phyloP scores from a whole-genome alignment of 2,888 invertebrate species.

The Acheta domesticus region DNA sequence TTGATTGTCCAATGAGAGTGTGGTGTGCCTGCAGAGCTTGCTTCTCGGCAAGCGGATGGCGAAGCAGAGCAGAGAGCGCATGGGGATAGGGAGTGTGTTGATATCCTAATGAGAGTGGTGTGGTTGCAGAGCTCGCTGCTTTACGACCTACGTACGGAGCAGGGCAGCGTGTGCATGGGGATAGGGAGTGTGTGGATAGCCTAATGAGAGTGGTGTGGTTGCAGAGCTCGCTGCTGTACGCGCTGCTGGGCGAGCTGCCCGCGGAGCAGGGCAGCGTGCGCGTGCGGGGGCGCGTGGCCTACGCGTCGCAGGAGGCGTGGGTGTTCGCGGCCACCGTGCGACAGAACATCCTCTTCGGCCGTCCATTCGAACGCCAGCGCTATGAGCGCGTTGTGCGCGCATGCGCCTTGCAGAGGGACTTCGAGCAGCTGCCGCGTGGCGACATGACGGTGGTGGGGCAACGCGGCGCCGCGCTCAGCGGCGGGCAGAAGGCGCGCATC shows the following conservation, averaged over 20 bases:
- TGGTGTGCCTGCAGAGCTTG: slow-evolving; percentile 52
- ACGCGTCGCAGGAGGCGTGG: slow-evolving; percentile 85
- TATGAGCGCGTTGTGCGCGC: slow-evolving; percentile 55
- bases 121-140: slow-evolving; percentile 56
- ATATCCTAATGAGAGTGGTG: no score
- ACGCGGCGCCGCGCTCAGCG: slow-evolving; percentile 74
- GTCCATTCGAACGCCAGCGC: slow-evolving; percentile 57
- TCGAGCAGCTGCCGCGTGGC: slow-evolving; percentile 69
- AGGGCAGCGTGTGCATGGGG: no score
- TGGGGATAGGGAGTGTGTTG: slow-evolving; percentile 41
- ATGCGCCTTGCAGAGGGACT: slow-evolving; percentile 65
- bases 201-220: no score
- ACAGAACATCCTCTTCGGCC: slow-evolving; percentile 84
- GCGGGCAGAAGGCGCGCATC: slow-evolving; percentile 79
- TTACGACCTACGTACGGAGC: no score
- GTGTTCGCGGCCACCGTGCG: slow-evolving; percentile 69
- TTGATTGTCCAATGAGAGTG: no score
- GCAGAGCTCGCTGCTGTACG: slow-evolving; percentile 50
- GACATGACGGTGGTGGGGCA: slow-evolving; percentile 79
- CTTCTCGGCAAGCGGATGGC: slow-evolving; percentile 72
- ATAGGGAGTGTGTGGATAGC: no score
- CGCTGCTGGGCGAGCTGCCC: slow-evolving; percentile 74
- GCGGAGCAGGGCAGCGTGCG: slow-evolving; percentile 56
- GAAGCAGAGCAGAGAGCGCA: slow-evolving; percentile 56
- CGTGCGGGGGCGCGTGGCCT: slow-evolving; percentile 63